phyloP scores from a whole-genome alignment of 1,140 invertebrate genomes.

The Marisa cornuarietis region DNA sequence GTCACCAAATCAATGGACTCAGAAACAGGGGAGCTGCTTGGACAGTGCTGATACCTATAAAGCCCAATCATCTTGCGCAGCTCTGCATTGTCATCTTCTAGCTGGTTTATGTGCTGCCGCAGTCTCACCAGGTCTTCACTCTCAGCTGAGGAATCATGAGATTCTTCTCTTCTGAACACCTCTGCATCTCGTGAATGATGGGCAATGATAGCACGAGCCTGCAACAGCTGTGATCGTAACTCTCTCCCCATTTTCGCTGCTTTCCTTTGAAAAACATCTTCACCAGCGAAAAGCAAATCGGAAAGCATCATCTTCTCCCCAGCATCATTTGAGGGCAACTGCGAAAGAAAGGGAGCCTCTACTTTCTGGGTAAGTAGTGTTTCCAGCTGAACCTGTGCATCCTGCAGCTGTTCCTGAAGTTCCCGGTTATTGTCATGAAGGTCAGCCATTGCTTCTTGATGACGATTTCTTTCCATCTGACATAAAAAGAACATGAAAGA shows the following conservation, averaged over 20 bases:
- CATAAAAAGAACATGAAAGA: background rate
- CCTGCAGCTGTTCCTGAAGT: constrained; percentile 21
- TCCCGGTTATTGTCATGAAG: constrained; percentile 22
- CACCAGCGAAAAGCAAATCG: background rate
- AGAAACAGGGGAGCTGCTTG: background rate
- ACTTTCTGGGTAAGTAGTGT: background rate
- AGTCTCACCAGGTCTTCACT: background rate
- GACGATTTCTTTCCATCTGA: constrained; percentile 5
- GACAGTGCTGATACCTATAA: background rate
- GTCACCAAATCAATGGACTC: background rate
- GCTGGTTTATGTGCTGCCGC: background rate
- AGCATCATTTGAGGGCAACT: background rate
- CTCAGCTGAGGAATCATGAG: background rate
- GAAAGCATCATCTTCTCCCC: background rate
- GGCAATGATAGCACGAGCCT: background rate
- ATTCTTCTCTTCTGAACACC: background rate
- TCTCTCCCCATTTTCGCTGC: background rate
- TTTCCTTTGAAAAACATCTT: background rate
- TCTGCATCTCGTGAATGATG: background rate
- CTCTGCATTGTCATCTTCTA: constrained; percentile 10
- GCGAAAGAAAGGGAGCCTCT: background rate
- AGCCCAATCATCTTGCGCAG: background rate
- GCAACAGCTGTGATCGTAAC: background rate
- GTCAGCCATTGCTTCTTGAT: constrained; percentile 13
- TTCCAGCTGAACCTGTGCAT: constrained; percentile 16